A percentile compares a stretch with the other conserved stretches of the same genome.
Evolutionary conservation across 2,888 invertebrate species (phyloP).

Genomic region (Melinaea marsaeus): DNA sequence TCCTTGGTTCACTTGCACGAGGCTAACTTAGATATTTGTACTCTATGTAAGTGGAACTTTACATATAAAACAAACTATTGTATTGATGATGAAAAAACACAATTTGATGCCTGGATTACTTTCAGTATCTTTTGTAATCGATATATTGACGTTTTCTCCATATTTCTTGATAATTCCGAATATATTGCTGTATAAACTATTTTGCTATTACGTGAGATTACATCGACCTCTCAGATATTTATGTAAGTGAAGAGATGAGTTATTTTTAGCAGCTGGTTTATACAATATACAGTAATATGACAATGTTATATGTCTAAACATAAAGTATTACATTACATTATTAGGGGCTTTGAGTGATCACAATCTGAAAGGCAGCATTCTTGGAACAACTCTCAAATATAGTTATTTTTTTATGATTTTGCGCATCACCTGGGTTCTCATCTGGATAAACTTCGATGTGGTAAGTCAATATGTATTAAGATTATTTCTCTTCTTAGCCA

Average conservation of each 20-base stretch:
- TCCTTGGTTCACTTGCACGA: conserved; percentile 19
- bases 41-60: conserved; percentile 10
- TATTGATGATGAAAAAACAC: background rate
- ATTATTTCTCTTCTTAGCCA: background rate
- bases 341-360: conserved; percentile 50
- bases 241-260: conserved; percentile 34
- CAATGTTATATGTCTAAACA: background rate
- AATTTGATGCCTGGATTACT: conserved; percentile 16
- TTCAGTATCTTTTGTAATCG: conserved; percentile 49
- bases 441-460: conserved; percentile 47
- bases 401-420: conserved; percentile 53
- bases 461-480: conserved; percentile 30
- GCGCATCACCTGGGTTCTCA: conserved; percentile 48
- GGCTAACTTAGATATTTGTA: conserved; percentile 8
- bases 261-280: background rate
- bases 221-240: conserved; percentile 56
- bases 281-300: background rate
- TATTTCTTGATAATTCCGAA: conserved; percentile 30
- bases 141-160: conserved; percentile 47
- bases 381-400: conserved; percentile 54
- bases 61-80: background rate
- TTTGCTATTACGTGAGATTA: conserved; percentile 52
- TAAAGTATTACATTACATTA: conserved; percentile 12
- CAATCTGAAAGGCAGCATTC: conserved; percentile 51
- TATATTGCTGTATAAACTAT: conserved; percentile 33